These are phyloP conservation scores for Aphidius colemani DNA, from an alignment of 2,888 invertebrate species.

Conservation along the genomic window DNA sequence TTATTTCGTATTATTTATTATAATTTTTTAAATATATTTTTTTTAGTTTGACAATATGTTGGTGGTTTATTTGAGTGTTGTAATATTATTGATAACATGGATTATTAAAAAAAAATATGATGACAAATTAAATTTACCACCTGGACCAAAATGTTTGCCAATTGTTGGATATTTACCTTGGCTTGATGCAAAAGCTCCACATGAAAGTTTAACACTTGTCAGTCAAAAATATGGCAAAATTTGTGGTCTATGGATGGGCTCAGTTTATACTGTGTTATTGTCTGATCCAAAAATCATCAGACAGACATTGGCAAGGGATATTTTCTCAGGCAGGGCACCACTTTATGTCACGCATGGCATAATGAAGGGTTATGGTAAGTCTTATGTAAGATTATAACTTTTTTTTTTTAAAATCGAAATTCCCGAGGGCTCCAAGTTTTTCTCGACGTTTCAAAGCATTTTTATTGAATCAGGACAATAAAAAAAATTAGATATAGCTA, in stretches of 20 bases:
- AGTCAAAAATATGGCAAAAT: conserved; percentile 74
- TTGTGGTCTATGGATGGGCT: conserved; percentile 76
- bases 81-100: neutral
- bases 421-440: no score
- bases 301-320: conserved; percentile 74
- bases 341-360: conserved; percentile 84
- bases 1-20: no score
- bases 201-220: conserved; percentile 71
- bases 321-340: conserved; percentile 78
- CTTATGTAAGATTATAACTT: neutral
- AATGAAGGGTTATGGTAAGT: conserved; percentile 84
- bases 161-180: conserved; percentile 80
- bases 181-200: conserved; percentile 72
- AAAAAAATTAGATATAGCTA: no score
- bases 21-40: neutral
- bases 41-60: conserved; percentile 12
- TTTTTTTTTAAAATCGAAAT: conserved; percentile 11
- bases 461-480: no score
- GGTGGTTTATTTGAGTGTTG: conserved; percentile 5
- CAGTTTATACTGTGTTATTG: conserved; percentile 75
- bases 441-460: no score
- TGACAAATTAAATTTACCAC: conserved; percentile 65
- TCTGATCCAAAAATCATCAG: conserved; percentile 75
- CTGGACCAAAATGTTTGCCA: conserved; percentile 81
- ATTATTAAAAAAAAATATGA: conserved; percentile 36